phyloP scores from a whole-genome alignment of 2,888 invertebrate genomes.

The Gymnocheta viridis region DNA sequence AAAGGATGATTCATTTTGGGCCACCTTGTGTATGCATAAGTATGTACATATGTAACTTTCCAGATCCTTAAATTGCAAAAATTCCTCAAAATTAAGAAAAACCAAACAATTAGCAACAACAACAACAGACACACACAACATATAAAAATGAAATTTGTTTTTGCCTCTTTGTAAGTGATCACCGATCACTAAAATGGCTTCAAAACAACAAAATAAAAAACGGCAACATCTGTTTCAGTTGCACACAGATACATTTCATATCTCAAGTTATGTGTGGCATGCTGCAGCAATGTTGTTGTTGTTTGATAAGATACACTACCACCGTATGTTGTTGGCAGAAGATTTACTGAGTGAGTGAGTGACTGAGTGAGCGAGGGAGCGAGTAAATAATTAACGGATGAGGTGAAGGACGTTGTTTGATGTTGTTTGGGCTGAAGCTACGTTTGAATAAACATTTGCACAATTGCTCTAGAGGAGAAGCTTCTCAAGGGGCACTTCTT shows the following conservation, averaged over 20 bases:
- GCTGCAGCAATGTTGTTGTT: slow-evolving; percentile 13
- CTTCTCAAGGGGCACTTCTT: slow-evolving; percentile 22
- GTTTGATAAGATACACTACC: not conserved
- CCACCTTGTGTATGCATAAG: not conserved
- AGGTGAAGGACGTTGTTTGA: slow-evolving; percentile 67
- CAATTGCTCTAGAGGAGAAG: slow-evolving; percentile 22
- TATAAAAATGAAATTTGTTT: not conserved
- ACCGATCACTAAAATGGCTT: not conserved
- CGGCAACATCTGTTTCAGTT: slow-evolving; percentile 55
- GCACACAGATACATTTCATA: slow-evolving; percentile 47
- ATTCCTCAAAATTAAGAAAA: not conserved
- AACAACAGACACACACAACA: not conserved
- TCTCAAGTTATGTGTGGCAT: slow-evolving; percentile 1
- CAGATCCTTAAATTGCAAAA: not conserved
- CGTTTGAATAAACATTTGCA: slow-evolving; percentile 48
- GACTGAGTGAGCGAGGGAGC: no score
- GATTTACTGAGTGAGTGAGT: no score
- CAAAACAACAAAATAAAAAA: slow-evolving; percentile 3
- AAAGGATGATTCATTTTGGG: not conserved
- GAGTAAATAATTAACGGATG: slow-evolving; percentile 53
- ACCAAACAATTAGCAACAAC: not conserved
- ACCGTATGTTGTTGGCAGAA: not conserved
- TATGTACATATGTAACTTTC: not conserved
- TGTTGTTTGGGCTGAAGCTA: slow-evolving; percentile 16
- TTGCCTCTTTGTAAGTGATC: slow-evolving; percentile 9